Percentiles rank a stretch among this genome's conserved stretches.
Evolutionary conservation across 2,113 vertebrate species (phyloP).

Genomic region (Cynocephalus volans): DNA sequence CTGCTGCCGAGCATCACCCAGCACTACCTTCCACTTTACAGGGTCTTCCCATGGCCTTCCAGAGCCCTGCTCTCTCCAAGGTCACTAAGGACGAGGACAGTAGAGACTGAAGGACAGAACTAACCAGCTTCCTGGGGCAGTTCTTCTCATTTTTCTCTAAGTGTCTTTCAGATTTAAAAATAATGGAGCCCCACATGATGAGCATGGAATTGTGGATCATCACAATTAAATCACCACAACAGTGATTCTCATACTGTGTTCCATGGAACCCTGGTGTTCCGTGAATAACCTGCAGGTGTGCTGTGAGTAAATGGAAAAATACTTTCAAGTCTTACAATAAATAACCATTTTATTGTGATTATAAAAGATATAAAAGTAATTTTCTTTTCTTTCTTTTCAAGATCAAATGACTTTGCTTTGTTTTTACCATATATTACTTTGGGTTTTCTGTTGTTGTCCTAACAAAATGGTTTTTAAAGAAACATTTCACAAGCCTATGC

Average conservation of each 20-base stretch:
- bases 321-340: background rate
- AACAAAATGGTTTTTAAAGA: conserved; percentile 19
- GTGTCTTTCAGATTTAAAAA: background rate
- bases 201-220: background rate
- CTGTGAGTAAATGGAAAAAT: background rate
- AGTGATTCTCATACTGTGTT: background rate
- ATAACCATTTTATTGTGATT: background rate
- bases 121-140: background rate
- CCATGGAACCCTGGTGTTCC: background rate
- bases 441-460: background rate
- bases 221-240: background rate
- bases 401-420: background rate
- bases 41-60: background rate
- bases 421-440: background rate
- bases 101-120: background rate
- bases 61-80: background rate
- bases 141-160: background rate
- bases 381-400: background rate
- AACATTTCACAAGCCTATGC: background rate
- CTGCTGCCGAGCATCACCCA: background rate
- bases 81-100: background rate
- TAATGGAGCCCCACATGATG: no score
- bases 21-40: background rate
- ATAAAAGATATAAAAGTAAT: background rate
- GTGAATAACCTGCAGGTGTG: background rate